Percentiles rank a stretch among this genome's conserved stretches.
Evolutionary conservation across 1,140 invertebrate genomes (phyloP).

Genomic region (Drosophila tsacasi): DNA sequence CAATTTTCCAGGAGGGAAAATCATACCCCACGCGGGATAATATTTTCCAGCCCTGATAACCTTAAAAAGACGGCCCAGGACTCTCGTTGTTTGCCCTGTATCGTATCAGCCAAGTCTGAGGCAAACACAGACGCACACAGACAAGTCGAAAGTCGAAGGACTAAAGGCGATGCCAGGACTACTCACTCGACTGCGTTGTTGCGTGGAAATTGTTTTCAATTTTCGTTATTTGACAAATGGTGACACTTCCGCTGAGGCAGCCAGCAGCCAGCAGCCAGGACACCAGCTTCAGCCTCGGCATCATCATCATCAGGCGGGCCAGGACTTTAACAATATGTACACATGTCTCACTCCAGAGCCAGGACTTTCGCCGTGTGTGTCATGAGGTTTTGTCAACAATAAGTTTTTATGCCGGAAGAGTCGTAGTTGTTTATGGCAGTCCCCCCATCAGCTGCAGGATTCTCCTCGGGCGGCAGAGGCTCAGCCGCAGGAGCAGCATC

Average conservation of each 20-base stretch:
- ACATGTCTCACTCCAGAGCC: slow-evolving; percentile 23
- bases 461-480: slow-evolving; percentile 20
- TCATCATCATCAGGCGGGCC: slow-evolving; percentile 14
- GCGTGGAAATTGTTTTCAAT: slow-evolving; percentile 84
- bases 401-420: slow-evolving; percentile 76
- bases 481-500: slow-evolving; percentile 35
- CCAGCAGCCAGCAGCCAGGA: slow-evolving; percentile 19
- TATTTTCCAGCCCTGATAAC: slow-evolving; percentile 59
- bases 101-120: slow-evolving; percentile 19
- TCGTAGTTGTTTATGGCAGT: slow-evolving; percentile 78
- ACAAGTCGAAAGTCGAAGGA: slow-evolving; percentile 46
- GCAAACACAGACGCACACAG: slow-evolving; percentile 12
- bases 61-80: slow-evolving; percentile 49
- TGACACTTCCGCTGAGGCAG: slow-evolving; percentile 84
- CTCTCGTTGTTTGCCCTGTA: slow-evolving; percentile 31
- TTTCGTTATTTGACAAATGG: slow-evolving; percentile 85
- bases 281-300: slow-evolving; percentile 4
- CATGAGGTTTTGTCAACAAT: slow-evolving; percentile 82
- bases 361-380: slow-evolving; percentile 51
- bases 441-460: slow-evolving; percentile 43
- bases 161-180: slow-evolving; percentile 40
- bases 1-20: slow-evolving; percentile 39
- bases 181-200: slow-evolving; percentile 31
- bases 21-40: slow-evolving; percentile 35
- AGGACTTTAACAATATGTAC: slow-evolving; percentile 77